Evolutionary conservation across 2,797 vertebrate species (phyloP).

Genomic region (Echiichthys vipera): DNA sequence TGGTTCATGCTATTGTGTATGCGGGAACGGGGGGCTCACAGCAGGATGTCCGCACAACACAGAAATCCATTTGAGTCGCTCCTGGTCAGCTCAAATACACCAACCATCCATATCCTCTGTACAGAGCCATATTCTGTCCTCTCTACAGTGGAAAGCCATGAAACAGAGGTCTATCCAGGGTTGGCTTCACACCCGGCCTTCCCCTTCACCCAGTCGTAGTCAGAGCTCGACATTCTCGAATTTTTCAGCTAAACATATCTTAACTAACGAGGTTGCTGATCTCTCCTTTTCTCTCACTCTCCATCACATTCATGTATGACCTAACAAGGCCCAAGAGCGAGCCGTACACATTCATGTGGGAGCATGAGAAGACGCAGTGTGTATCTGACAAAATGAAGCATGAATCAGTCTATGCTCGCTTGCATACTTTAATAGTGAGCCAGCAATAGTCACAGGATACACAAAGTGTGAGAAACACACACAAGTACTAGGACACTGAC

Average conservation of each 20-base stretch:
- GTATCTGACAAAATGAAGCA: conserved; percentile 47
- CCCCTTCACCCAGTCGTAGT: conserved; percentile 8
- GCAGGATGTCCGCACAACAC: conserved; percentile 56
- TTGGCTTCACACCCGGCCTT: conserved; percentile 28
- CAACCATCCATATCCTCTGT: conserved; percentile 22
- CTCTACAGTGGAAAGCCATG: conserved; percentile 35
- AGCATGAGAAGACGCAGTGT: conserved; percentile 20
- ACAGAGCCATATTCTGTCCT: conserved; percentile 14
- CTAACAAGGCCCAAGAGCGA: conserved; percentile 30
- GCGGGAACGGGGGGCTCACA: conserved; percentile 50
- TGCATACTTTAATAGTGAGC: conserved; percentile 39
- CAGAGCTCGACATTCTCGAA: conserved; percentile 20
- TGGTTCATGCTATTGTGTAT: conserved; percentile 50
- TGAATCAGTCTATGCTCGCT: conserved; percentile 27
- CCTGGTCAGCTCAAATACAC: conserved; percentile 59
- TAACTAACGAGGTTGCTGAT: conserved; percentile 49
- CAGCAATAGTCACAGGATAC: conserved; percentile 20
- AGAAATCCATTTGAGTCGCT: conserved; percentile 69
- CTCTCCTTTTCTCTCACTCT: conserved; percentile 14
- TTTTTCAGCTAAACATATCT: conserved; percentile 42
- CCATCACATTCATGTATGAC: conserved; percentile 29
- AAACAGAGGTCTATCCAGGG: conserved; percentile 38
- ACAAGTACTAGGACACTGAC: conserved; percentile 20
- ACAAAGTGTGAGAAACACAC: conserved; percentile 26
- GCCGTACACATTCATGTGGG: background rate